Percentiles rank a stretch among this genome's conserved stretches.
Evolutionary conservation across 1,140 invertebrate species (phyloP).

Genomic region (Leptinotarsa lineolata): DNA sequence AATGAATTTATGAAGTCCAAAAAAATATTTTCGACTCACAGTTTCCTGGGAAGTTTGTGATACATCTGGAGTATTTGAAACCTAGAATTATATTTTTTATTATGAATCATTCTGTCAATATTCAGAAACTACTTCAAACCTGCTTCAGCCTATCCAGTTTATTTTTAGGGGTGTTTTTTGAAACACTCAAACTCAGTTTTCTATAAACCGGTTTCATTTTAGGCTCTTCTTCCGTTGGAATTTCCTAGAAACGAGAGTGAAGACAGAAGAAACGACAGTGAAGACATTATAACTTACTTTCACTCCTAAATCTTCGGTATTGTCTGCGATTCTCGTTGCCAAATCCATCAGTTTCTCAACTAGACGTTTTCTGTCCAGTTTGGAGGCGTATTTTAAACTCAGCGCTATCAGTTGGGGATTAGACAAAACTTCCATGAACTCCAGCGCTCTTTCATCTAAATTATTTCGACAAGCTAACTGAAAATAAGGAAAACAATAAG

Average conservation of each 20-base stretch:
- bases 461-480: conserved; percentile 82
- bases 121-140: background rate
- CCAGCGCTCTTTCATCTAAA: conserved; percentile 82
- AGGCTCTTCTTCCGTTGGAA: background rate
- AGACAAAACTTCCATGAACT: conserved; percentile 82
- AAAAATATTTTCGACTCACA: conserved; percentile 13
- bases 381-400: conserved; percentile 85
- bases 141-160: conserved; percentile 10
- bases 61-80: conserved; percentile 5
- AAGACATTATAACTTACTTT: conserved; percentile 1
- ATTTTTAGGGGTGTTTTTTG: conserved; percentile 14
- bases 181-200: conserved; percentile 20
- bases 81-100: background rate
- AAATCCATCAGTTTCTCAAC: conserved; percentile 70
- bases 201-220: conserved; percentile 21
- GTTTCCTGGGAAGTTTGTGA: conserved; percentile 7
- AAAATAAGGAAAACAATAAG: conserved; percentile 44
- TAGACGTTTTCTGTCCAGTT: conserved; percentile 74
- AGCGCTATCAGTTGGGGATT: conserved; percentile 77
- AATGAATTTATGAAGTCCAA: background rate
- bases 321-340: conserved; percentile 38
- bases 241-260: conserved; percentile 12
- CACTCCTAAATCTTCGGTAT: conserved; percentile 25
- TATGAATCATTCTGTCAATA: background rate
- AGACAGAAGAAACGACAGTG: background rate